Evolutionary conservation across 1,140 invertebrate species (phyloP), one percentile per base, ranked within the genome.

Genomic region (Meloidogyne hapla): DNA sequence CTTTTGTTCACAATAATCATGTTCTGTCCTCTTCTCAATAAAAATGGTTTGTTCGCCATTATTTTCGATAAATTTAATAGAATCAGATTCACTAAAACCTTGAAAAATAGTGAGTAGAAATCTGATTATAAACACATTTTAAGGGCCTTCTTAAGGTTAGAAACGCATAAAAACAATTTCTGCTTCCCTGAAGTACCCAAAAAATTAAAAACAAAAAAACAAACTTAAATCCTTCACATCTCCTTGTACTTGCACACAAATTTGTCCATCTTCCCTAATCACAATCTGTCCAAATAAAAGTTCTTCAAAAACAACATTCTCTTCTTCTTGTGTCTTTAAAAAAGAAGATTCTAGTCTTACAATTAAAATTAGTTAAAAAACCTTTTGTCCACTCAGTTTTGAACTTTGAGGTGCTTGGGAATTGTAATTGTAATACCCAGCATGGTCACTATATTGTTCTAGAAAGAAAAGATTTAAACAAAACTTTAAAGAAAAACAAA

Each of bases 251-350:
- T 45, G 12, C 15, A 70, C 69, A n/a, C 25, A 73, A 38, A 61
- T 56, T 33, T 73, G 56, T 63, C 71, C 71, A 21, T 73, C 56
- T 2, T 21, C n/a, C 2, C 56, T 28, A 26, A 26, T 21, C 1
- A 63, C 28, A 64, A 73, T 64, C 10, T 61, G 26, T 13, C 71
- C 71, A 10, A 64, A 45, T 9, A 73, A 61, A 33, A 63, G 28
- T 21, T 73, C 56, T 28, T 56, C 69, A 33, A 38, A 61, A 65
- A 73, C 56, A 63, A 64, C 1, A 13, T 21, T 4, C 0, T 72
- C 70, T 10, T 73, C 42, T 26, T 25, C 45, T n/a, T n/a, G n/a
- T n/a, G n/a, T n/a, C n/a, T n/a, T n/a, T n/a, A n/a, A n/a, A n/a
- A n/a, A n/a, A n/a, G n/a, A n/a, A n/a, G n/a, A n/a, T n/a, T n/a